Conservation (phyloP, 2,888 invertebrate genomes). For the Erebia aethiops region DNA sequence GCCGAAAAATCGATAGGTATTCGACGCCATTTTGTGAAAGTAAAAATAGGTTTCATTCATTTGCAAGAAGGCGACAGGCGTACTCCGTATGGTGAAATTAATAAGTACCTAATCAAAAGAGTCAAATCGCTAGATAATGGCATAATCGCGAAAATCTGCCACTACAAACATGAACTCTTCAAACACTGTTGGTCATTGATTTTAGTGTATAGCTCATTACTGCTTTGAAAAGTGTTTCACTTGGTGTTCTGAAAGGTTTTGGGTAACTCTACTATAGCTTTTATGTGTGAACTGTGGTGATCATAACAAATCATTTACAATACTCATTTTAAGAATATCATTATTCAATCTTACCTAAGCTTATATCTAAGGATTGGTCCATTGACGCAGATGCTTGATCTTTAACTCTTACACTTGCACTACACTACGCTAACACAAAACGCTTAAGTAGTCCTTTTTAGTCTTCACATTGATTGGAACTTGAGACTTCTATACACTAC, state of each 20-base stretch:
- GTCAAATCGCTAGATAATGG: neutral
- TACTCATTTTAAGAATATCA: no score
- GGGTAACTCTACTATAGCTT: neutral
- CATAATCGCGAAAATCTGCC: neutral
- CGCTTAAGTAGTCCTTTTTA: no score
- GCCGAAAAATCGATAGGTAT: constrained; percentile 60
- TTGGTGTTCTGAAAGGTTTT: neutral
- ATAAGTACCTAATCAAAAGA: constrained; percentile 4
- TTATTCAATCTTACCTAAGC: no score
- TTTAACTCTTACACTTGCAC: no score
- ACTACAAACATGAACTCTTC: neutral
- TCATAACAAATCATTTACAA: neutral
- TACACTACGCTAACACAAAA: no score
- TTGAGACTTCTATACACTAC: no score
- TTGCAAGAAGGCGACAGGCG: constrained; percentile 29
- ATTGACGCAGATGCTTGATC: no score
- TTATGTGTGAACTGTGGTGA: neutral
- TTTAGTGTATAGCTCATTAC: neutral
- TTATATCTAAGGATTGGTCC: no score
- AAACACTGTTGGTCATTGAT: neutral
- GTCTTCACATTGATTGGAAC: no score
- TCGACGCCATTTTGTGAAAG: constrained; percentile 72
- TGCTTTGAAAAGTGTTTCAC: constrained; percentile 8
- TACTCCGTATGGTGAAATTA: constrained; percentile 16
- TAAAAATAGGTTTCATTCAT: constrained; percentile 47